A percentile compares a stretch with the other conserved stretches of the same genome.
Evolutionary conservation across 1,140 invertebrate genomes (phyloP).

Genomic region (Psilanteris sp.): DNA sequence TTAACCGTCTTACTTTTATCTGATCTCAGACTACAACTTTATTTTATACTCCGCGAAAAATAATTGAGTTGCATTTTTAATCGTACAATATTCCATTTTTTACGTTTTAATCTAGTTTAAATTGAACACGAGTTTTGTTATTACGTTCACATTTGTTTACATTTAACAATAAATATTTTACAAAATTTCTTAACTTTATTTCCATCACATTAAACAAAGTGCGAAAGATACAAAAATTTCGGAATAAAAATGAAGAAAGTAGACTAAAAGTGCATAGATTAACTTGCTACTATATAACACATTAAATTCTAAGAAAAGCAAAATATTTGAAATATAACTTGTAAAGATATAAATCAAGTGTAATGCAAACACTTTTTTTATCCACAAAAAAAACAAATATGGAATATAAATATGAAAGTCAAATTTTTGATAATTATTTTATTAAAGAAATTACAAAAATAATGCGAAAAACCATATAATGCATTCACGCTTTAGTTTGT

Average conservation of each 20-base stretch:
- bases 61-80: conserved; percentile 18
- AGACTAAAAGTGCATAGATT: conserved; percentile 19
- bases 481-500: conserved; percentile 1
- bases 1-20: neutral
- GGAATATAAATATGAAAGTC: conserved; percentile 40
- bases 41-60: neutral
- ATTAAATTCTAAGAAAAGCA: conserved; percentile 2
- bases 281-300: neutral
- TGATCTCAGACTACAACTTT: neutral
- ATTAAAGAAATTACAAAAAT: conserved; percentile 3
- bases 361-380: conserved; percentile 26
- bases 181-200: conserved; percentile 12
- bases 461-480: neutral
- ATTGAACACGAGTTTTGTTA: conserved; percentile 3
- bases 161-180: conserved; percentile 16
- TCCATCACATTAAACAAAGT: conserved; percentile 6
- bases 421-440: conserved; percentile 46
- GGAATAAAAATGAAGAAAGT: conserved; percentile 25
- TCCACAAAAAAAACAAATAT: conserved; percentile 2
- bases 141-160: conserved; percentile 5
- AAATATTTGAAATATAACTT: conserved; percentile 26
- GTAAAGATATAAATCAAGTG: conserved; percentile 19
- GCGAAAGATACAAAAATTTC: conserved; percentile 2
- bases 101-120: neutral
- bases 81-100: conserved; percentile 4